Conservation (phyloP, 1,140 invertebrate species). For the Heliconius hermathena region DNA sequence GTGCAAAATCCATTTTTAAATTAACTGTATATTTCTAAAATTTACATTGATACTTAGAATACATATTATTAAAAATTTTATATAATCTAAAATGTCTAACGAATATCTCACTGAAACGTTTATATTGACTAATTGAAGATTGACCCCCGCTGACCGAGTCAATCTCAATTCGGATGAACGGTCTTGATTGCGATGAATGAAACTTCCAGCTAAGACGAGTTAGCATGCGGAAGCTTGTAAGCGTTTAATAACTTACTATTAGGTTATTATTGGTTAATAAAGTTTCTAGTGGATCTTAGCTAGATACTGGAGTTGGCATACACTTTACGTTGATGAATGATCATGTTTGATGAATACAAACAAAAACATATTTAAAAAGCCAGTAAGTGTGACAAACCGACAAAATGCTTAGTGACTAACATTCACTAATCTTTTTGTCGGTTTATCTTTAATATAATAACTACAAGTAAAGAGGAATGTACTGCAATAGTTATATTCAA, state of each 20-base stretch:
- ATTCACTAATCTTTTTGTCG: too few relatives aligned
- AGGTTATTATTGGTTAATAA: neutral
- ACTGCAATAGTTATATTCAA: neutral
- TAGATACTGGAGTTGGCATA: neutral
- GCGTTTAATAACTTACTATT: neutral
- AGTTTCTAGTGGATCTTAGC: neutral
- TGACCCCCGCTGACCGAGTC: conserved; percentile 31
- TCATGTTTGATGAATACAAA: too few relatives aligned
- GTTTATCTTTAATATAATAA: neutral
- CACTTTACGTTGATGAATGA: too few relatives aligned
- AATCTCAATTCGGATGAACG: conserved; percentile 33
- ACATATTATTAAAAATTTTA: too few relatives aligned
- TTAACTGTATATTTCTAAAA: too few relatives aligned
- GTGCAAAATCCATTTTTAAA: too few relatives aligned
- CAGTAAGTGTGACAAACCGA: too few relatives aligned
- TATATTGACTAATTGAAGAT: conserved; percentile 32
- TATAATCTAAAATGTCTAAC: neutral
- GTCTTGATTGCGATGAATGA: conserved; percentile 33
- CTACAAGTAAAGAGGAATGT: neutral
- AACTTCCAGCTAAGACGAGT: conserved; percentile 21
- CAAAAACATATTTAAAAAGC: too few relatives aligned
- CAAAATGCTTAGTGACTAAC: too few relatives aligned
- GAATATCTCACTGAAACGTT: neutral
- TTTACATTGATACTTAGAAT: too few relatives aligned
- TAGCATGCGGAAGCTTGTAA: conserved; percentile 19